Percentiles rank a stretch among this genome's conserved stretches.
Conservation (phyloP, 2,797 vertebrate species). For the Clamator glandarius region DNA sequence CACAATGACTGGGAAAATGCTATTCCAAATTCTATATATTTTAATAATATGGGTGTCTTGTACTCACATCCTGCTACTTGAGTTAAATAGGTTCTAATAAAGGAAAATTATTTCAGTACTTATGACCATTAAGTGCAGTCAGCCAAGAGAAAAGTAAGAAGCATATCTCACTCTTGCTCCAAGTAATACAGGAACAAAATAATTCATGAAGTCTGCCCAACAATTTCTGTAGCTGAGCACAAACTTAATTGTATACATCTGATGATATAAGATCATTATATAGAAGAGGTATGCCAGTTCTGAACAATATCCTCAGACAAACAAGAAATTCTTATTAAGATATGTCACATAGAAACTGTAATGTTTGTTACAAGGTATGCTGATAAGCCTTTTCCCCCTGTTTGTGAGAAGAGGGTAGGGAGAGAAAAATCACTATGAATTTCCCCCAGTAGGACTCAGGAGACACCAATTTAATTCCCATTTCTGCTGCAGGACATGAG, state of each 20-base stretch:
- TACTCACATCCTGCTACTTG: not conserved
- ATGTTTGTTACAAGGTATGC: not conserved
- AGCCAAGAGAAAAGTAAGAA: not conserved
- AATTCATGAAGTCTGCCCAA: not conserved
- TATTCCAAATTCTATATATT: not conserved
- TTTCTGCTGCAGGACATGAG: not conserved
- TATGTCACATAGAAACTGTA: not conserved
- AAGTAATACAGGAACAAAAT: not conserved
- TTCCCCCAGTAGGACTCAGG: not conserved
- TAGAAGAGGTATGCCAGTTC: not conserved
- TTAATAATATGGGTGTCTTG: not conserved
- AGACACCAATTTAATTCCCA: not conserved
- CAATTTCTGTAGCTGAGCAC: not conserved
- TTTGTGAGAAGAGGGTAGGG: not conserved
- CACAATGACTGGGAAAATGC: not conserved
- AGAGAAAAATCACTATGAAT: not conserved
- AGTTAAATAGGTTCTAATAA: not conserved
- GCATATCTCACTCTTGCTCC: not conserved
- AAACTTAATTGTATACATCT: not conserved
- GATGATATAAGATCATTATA: not conserved
- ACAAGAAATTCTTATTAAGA: not conserved
- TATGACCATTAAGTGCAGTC: not conserved
- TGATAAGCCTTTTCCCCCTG: not conserved
- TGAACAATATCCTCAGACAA: not conserved
- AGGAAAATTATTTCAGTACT: not conserved